Percentiles rank a stretch among this genome's conserved stretches.
These are phyloP conservation scores for Charadrius vociferus DNA, from an alignment of 2,113 vertebrate genomes.

Conservation along the genomic window DNA sequence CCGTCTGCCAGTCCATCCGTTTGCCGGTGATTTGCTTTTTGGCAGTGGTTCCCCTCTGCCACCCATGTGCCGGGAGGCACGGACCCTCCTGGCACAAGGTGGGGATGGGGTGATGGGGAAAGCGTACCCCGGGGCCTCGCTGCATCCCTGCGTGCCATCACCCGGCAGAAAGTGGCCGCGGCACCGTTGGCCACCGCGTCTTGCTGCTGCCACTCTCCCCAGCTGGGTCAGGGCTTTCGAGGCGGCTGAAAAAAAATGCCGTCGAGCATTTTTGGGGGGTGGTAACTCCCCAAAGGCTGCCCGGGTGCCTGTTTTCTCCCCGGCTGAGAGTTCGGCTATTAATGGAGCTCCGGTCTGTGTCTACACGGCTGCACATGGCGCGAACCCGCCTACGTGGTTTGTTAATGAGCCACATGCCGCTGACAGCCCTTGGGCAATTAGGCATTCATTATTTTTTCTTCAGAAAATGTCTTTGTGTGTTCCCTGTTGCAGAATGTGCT, in stretches of 20 bases:
- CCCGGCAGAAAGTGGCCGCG: accelerated
- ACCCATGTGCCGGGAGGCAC: accelerated
- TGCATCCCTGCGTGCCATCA: not conserved
- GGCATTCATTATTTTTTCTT: not conserved
- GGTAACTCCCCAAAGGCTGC: accelerated
- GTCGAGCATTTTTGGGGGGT: accelerated
- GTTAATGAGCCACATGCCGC: not conserved
- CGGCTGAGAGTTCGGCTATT: accelerated
- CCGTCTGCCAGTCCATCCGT: accelerated
- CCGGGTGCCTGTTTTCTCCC: not conserved
- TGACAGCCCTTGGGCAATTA: not conserved
- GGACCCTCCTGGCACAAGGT: not conserved
- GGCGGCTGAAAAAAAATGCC: not conserved
- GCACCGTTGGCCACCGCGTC: accelerated
- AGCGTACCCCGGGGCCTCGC: accelerated
- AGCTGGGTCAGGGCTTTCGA: accelerated
- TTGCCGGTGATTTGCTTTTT: too few relatives aligned
- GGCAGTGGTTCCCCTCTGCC: not conserved
- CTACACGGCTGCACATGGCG: not conserved
- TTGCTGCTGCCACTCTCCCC: accelerated
- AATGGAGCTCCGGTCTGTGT: not conserved
- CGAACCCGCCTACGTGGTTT: not conserved
- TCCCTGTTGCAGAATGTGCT: not conserved
- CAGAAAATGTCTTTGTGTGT: not conserved
- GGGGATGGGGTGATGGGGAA: not conserved